Conservation (phyloP, 2,888 invertebrate genomes). For the Macaria notata region DNA sequence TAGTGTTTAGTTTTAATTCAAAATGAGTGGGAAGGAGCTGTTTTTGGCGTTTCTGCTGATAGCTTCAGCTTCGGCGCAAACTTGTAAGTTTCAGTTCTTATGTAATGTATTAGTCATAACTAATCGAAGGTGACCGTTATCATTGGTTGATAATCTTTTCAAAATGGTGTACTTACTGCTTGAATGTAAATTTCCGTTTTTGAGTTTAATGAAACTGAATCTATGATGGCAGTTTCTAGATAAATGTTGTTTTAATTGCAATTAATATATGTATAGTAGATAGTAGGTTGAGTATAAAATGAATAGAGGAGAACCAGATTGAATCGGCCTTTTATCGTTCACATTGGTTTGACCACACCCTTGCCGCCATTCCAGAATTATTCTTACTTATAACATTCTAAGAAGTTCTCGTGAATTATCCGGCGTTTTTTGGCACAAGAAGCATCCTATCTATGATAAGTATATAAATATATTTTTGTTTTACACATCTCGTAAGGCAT, state of each 20-base stretch:
- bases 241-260: not conserved
- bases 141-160: not conserved
- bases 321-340: no score
- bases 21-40: constrained; percentile 51
- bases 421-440: no score
- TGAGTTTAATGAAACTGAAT: not conserved
- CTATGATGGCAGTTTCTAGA: not conserved
- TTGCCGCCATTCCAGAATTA: no score
- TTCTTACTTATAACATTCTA: no score
- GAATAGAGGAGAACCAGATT: no score
- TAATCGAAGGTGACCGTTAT: constrained; percentile 10
- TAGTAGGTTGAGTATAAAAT: no score
- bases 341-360: no score
- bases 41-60: constrained; percentile 43
- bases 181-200: not conserved
- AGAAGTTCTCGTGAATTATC: no score
- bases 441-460: no score
- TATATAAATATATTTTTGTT: no score
- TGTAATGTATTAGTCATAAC: constrained; percentile 15
- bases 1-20: constrained; percentile 26
- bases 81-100: constrained; percentile 48
- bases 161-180: not conserved
- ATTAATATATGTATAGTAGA: no score
- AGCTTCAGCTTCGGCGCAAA: constrained; percentile 48
- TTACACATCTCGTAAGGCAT: no score